These are phyloP conservation scores for Crypturellus undulatus DNA, from an alignment of 2,113 vertebrate genomes.

Conservation along the genomic window DNA sequence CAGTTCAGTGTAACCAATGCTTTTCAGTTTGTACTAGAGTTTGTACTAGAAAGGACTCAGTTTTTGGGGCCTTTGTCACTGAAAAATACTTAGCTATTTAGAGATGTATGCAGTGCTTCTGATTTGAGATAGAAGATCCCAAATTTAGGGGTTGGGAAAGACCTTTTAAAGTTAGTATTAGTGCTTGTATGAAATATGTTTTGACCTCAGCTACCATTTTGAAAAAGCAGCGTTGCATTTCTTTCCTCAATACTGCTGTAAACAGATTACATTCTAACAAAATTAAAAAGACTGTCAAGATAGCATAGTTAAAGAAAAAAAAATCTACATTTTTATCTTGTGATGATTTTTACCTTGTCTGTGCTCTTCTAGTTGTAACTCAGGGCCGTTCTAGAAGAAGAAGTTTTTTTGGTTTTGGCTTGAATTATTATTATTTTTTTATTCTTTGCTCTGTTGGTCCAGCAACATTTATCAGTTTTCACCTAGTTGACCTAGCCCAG, in stretches of 20 bases:
- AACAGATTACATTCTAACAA: conserved; percentile 63
- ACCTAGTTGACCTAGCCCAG: neutral
- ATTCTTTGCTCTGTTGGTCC: neutral
- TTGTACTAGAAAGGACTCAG: conserved; percentile 17
- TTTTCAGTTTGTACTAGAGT: conserved; percentile 7
- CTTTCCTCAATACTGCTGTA: neutral
- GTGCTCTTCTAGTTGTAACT: neutral
- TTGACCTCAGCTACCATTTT: conserved; percentile 38
- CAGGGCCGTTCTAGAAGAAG: neutral
- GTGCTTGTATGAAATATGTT: conserved; percentile 4
- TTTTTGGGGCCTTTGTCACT: neutral
- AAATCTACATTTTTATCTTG: no score
- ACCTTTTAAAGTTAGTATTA: neutral
- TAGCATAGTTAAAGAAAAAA: conserved; percentile 39
- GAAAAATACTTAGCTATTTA: neutral
- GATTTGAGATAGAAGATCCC: neutral
- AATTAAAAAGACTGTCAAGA: conserved; percentile 66
- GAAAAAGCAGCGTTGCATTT: neutral
- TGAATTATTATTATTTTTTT: neutral
- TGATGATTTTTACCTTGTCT: neutral
- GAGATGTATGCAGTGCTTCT: neutral
- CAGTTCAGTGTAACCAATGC: conserved; percentile 45
- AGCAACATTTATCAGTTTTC: neutral
- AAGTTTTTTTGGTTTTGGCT: neutral
- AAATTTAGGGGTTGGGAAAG: neutral